Evolutionary conservation across 2,113 vertebrate genomes (phyloP).

Genomic region (Castor canadensis): DNA sequence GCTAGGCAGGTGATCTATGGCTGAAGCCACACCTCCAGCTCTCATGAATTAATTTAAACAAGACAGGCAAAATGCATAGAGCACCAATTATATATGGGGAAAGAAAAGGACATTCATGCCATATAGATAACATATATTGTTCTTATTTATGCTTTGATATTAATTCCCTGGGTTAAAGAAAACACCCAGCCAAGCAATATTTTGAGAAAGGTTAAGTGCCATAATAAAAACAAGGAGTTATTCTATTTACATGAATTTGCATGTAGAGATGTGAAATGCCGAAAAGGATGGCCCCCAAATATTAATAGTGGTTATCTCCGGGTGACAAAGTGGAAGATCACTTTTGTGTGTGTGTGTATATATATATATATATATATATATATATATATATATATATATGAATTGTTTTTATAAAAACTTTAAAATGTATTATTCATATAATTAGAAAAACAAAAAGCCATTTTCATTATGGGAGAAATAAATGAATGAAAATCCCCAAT

Average conservation of each 20-base stretch:
- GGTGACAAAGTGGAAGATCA: neutral
- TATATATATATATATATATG: too few species aligned
- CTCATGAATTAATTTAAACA: too few species aligned
- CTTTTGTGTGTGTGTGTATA: too few species aligned
- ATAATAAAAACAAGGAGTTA: neutral
- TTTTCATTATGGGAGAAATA: neutral
- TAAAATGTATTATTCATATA: neutral
- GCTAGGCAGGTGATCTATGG: too few species aligned
- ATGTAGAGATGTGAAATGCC: neutral
- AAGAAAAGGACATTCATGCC: too few species aligned
- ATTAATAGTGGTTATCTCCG: neutral
- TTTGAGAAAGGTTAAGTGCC: neutral
- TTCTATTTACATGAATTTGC: neutral
- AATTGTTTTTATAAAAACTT: too few species aligned
- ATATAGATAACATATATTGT: too few species aligned
- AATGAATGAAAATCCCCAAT: constrained; percentile 4
- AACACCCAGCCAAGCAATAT: neutral
- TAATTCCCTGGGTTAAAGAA: neutral
- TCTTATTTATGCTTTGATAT: neutral
- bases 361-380: too few species aligned
- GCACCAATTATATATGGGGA: too few species aligned
- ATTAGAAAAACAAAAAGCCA: constrained; percentile 4
- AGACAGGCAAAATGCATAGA: too few species aligned
- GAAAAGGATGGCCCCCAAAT: neutral
- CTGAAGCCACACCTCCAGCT: too few species aligned